Conservation (phyloP, 2,113 vertebrate genomes). For the Xiphias gladius region DNA sequence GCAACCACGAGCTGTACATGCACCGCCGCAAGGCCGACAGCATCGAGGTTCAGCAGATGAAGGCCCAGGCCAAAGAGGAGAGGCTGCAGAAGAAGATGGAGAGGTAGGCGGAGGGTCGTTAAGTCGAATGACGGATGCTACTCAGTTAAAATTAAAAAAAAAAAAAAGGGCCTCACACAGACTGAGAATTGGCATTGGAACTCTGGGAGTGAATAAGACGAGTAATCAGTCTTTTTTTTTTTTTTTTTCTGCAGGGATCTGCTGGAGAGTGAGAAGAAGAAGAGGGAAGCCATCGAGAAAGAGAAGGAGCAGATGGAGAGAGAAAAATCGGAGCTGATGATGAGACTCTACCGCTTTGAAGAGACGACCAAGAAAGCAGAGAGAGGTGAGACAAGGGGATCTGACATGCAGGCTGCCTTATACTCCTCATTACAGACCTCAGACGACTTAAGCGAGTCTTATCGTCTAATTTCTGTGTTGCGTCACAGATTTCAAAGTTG, state of each 20-base stretch:
- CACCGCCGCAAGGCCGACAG: conserved; percentile 93
- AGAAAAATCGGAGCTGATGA: conserved; percentile 93
- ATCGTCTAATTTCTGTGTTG: background rate
- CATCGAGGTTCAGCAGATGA: conserved; percentile 99
- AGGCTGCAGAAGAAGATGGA: conserved; percentile 94
- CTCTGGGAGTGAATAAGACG: background rate
- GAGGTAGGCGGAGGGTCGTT: conserved; percentile 85
- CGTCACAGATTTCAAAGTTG: background rate
- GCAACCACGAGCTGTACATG: conserved; percentile 97
- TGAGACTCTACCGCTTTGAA: conserved; percentile 90
- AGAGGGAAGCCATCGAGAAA: conserved; percentile 89
- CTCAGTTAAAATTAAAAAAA: background rate
- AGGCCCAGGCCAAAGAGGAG: conserved; percentile 95
- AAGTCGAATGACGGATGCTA: background rate
- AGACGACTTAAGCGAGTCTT: background rate
- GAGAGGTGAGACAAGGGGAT: conserved; percentile 84
- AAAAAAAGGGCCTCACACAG: too few relatives aligned
- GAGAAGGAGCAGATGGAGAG: conserved; percentile 93
- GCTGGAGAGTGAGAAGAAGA: conserved; percentile 93
- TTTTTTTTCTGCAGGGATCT: conserved; percentile 84
- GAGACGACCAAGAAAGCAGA: conserved; percentile 94
- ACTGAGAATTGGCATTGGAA: background rate
- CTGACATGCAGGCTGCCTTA: background rate
- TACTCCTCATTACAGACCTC: background rate
- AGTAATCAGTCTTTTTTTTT: fast-evolving